phyloP scores from a whole-genome alignment of 2,888 invertebrate genomes.

The Nomada fucata region DNA sequence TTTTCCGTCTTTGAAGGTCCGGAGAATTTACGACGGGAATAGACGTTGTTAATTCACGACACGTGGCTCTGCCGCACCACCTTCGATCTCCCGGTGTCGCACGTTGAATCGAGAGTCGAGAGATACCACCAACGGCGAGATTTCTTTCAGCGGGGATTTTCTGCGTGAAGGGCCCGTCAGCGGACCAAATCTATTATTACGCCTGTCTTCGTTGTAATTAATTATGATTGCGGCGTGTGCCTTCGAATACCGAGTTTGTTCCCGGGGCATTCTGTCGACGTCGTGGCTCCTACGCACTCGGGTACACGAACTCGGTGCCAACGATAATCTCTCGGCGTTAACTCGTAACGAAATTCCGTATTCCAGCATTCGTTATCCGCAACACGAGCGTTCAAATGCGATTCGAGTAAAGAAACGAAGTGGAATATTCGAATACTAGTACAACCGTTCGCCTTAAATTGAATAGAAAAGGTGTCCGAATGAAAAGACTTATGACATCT shows the following conservation, averaged over 20 bases:
- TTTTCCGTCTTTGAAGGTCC: background rate
- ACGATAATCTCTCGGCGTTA: background rate
- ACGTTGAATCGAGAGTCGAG: background rate
- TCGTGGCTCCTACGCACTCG: conserved; percentile 39
- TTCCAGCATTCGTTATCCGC: background rate
- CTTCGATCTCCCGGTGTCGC: conserved; percentile 16
- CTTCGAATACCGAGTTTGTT: conserved; percentile 38
- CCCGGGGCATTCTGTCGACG: conserved; percentile 20
- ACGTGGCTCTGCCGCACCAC: background rate
- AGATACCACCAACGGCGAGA: conserved; percentile 51
- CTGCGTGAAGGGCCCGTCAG: conserved; percentile 53
- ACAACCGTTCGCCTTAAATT: too few species aligned
- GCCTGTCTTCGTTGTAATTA: conserved; percentile 61
- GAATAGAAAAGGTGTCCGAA: too few species aligned
- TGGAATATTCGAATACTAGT: too few species aligned
- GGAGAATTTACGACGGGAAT: conserved; percentile 5
- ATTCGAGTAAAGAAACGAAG: too few species aligned
- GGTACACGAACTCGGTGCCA: background rate
- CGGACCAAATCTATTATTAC: conserved; percentile 61
- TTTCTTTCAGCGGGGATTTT: conserved; percentile 50
- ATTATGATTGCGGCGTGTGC: conserved; percentile 61
- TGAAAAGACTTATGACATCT: too few species aligned
- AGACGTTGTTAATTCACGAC: background rate
- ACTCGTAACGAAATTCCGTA: background rate
- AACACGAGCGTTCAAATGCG: background rate